Base-by-base conservation (phyloP, 2,113 vertebrate genomes). In the Melospiza melodia region DNA sequence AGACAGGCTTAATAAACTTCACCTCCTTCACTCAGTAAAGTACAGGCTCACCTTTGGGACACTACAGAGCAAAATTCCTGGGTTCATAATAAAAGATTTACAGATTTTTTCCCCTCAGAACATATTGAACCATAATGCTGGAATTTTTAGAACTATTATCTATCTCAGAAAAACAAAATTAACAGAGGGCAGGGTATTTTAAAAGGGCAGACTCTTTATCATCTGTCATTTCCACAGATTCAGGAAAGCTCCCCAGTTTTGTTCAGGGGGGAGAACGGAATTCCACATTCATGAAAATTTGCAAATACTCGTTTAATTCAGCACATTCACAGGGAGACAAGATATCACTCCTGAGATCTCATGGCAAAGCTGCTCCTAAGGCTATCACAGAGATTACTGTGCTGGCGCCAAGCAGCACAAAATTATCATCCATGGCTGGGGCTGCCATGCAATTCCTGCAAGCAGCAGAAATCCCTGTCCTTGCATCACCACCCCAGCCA, bases 281-380 rank as follows among this genome's bases (percentile, higher is more conserved):
- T 83, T 84, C 80, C 81, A 85, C 4, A 3, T 69, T 44, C 71
- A 73, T 11, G 67, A 90, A 76, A 80, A 95, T 94, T 82, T 90
- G 93, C 87, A 91, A 88, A 52, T 80, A 63, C 90, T 88, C 74
- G 46, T 92, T 95, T 74, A 93, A 93, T 95, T 93, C 93, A 85
- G 95, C 91, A 67, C 54, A 95, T 96, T 83, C 90, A 85, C 81
- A 85, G 72, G 65, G 55, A 95, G 85, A 76, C 84, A 73, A 66
- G 6, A 2, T 83, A 93, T 86, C 84, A 71, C 9, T 74, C 19
- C 43, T 48, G 24, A 90, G 87, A 95, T 95, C 96, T 94, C 81
- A 59, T 27, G 78, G 95, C 94, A 95, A 91, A 95, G 91, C 87
- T 91, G 84, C 84, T 96, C 94, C 95, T 80, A 85, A 95, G 95